These are phyloP conservation scores for Drosophila tripunctata DNA, from an alignment of 2,888 invertebrate species.

Conservation along the genomic window DNA sequence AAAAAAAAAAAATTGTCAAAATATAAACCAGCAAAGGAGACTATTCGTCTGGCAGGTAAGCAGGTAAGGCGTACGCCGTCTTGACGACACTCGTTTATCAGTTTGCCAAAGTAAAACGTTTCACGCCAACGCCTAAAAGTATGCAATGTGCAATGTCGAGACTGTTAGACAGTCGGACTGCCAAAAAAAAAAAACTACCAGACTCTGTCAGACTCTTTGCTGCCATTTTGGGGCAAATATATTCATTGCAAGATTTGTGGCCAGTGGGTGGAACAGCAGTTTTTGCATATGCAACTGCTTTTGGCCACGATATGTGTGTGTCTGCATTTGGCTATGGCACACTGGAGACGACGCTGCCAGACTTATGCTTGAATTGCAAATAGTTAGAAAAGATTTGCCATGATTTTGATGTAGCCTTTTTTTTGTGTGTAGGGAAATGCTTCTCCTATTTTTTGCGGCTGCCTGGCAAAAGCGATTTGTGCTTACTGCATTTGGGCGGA, in stretches of 20 bases:
- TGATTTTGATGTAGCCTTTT: slow-evolving; percentile 62
- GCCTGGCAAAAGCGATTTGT: slow-evolving; percentile 63
- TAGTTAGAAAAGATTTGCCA: slow-evolving; percentile 82
- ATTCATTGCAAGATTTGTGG: slow-evolving; percentile 83
- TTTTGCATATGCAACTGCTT: slow-evolving; percentile 62
- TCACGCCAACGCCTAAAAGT: slow-evolving; percentile 78
- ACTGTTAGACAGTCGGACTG: slow-evolving; percentile 13
- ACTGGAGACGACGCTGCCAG: slow-evolving; percentile 46
- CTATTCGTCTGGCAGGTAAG: slow-evolving; percentile 42
- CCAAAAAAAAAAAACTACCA: background rate
- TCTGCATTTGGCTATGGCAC: slow-evolving; percentile 33
- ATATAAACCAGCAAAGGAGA: slow-evolving; percentile 64
- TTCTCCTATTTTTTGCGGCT: slow-evolving; percentile 31
- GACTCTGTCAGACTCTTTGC: slow-evolving; percentile 21
- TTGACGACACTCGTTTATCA: slow-evolving; percentile 68
- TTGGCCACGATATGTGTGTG: slow-evolving; percentile 29
- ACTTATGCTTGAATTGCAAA: slow-evolving; percentile 83
- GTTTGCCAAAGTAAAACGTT: slow-evolving; percentile 57
- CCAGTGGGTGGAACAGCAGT: slow-evolving; percentile 41
- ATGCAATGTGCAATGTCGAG: slow-evolving; percentile 53
- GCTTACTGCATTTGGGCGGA: slow-evolving; percentile 76
- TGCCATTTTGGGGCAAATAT: slow-evolving; percentile 74
- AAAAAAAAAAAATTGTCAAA: slow-evolving; percentile 64
- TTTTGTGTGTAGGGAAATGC: slow-evolving; percentile 20
- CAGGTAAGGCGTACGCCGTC: slow-evolving; percentile 21